These are phyloP conservation scores for Calliphora vomitoria DNA, from an alignment of 2,888 invertebrate species.

Conservation along the genomic window DNA sequence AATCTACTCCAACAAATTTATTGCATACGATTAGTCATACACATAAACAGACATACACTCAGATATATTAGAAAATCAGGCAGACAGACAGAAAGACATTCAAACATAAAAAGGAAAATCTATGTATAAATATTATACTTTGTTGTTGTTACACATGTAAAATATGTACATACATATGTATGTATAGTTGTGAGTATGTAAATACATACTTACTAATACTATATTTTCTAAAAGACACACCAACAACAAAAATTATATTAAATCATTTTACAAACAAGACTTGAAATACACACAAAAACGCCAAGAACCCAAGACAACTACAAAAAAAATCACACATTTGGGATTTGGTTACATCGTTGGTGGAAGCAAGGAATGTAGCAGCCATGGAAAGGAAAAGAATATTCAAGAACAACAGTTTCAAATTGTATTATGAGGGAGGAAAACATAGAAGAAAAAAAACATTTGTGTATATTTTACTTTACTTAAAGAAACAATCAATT, in stretches of 20 bases:
- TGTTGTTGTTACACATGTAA: slow-evolving; percentile 52
- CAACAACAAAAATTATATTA: slow-evolving; percentile 53
- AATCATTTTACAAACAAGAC: slow-evolving; percentile 68
- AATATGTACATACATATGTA: not conserved
- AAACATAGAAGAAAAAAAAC: slow-evolving; percentile 12
- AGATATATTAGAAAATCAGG: not conserved
- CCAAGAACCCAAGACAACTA: slow-evolving; percentile 1
- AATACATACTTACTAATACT: slow-evolving; percentile 22
- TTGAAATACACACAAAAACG: slow-evolving; percentile 17
- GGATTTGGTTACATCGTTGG: slow-evolving; percentile 36
- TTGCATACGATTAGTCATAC: slow-evolving; percentile 68
- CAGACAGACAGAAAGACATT: too few species aligned
- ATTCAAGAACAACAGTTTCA: slow-evolving; percentile 14
- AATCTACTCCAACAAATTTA: slow-evolving; percentile 50
- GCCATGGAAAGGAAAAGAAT: slow-evolving; percentile 34
- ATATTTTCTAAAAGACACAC: not conserved
- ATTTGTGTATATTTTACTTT: slow-evolving; percentile 50
- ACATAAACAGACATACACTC: slow-evolving; percentile 21
- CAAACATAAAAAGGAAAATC: not conserved
- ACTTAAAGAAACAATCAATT: slow-evolving; percentile 69
- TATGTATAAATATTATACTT: slow-evolving; percentile 42
- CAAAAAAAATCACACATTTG: slow-evolving; percentile 50
- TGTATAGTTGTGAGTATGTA: not conserved
- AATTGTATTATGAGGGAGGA: slow-evolving; percentile 50
- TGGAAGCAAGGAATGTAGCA: not conserved